Base-by-base conservation (phyloP, 2,113 vertebrate genomes). In the Hyperopisus bebe region DNA sequence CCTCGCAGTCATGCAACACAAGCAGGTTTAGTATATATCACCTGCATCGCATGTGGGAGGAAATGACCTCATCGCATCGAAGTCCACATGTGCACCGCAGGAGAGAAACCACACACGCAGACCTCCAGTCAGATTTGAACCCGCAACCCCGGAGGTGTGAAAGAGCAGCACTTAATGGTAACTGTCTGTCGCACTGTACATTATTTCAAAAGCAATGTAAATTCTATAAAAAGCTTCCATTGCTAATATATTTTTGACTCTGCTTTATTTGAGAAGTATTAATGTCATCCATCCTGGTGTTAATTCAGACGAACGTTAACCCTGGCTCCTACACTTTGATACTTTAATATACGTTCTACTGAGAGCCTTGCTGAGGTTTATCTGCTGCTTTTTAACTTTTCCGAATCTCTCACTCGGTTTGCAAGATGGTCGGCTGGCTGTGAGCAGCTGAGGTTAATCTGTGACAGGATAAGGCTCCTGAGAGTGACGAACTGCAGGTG, bases 111-210 rank as follows among this genome's bases (percentile, higher is more conserved):
- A 47, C 50, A 51, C 47, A 86, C 0, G 27, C 24, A 87, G 24
- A n/a, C 42, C 9, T 84, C 35, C 44, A 84, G 82, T 84, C 42
- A 46, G 82, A 84, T 84, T 84, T n/a, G 82, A 84, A 84, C 44
- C 82, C 82, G 46, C 44, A 48, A 13, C 7, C 19, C 82, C 47
- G 39, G 82, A 47, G 24, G 42, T 84, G 82, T 47, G 82, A 84
- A 47, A 13, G 17, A 84, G 39, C 21, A 47, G 19, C 44, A 13
- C 44, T 46, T 46, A 19, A 84, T 47, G 35, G 31, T 35, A 53
- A 15, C 55, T 35, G 47, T 35, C 27, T 51, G n/a, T 84, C 19
- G 15, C 24, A 53, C 27, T 11, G n/a, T 87, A 53, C 24, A 55
- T 87, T 24, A 13, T 35, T 42, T 80, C 35, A 42, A 39, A 6